Evolutionary conservation across 2,888 invertebrate species (phyloP), one percentile per base, ranked within the genome.

Genomic region (Metacarcinus magister): DNA sequence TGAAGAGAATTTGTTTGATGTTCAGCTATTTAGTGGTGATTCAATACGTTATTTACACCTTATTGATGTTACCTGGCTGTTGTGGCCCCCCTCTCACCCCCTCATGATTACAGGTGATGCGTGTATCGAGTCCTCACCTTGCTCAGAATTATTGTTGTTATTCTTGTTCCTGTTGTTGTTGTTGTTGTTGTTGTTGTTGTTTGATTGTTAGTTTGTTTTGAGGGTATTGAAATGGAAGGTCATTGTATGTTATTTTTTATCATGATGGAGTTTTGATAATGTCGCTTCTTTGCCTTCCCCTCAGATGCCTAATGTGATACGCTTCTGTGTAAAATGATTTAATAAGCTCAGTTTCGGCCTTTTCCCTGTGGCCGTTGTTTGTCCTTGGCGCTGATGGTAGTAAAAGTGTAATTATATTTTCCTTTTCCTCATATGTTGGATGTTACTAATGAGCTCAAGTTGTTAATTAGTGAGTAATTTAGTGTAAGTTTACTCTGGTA

Each of bases 391-490:
- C 82, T 28, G 82, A 82, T 13, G 82, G 82, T 32, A 82, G 32
- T 32, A 82, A 82, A 32, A 82, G 32, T 82, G 32, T 32, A 32
- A 10, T 7, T 13, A 82, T 32, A 32, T 32, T 82, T 82, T 32
- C 67, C 32, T 82, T 32, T 82, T 13, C 82, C 32, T 82, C 82
- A 28, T 82, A 82, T 82, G 82, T 82, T 82, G 82, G 82, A 82
- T 82, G 82, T 82, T 82, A 82, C 82, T 82, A 82, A 82, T 82
- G 82, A 82, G 82, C 82, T 82, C 82, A 82, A 82, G 32, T 82
- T 82, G 82, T 82, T 82, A 82, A 82, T 82, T 82, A 82, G 82
- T 82, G 82, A 82, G 82, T 82, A 82, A 82, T 82, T 82, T 82
- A 82, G 82, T 32, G 82, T 82, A 82, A 82, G 82, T 82, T 82